Base-by-base conservation (phyloP, 2,888 invertebrate species). In the Gari tellinella region DNA sequence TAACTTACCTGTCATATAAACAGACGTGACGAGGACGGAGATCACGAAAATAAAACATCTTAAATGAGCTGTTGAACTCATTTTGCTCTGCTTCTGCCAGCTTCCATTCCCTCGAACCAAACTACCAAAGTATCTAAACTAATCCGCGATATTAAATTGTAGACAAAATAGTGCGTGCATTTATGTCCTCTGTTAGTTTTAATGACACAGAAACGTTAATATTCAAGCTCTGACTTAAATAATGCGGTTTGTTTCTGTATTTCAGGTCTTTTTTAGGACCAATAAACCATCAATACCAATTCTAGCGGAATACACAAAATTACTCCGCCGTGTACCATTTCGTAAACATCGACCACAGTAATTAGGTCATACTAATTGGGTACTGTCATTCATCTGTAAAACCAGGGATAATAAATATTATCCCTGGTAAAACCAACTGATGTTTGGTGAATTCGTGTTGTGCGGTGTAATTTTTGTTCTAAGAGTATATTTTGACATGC, bases 51-150 rank as follows among this genome's bases (percentile, higher is more conserved):
- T 21, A 21, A 19, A 10, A n/a, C 48, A n/a, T 40, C 37, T 25
- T 38, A 61, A 51, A 19, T 51, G 19, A 23, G 25, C 19, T 41
- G 25, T 17, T 41, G 15, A 37, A 61, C 26, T 51, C 15, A 40
- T 49, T 40, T 40, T 14, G 40, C 38, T 49, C 38, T 49, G 14
- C 61, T 51, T 61, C 43, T 57, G 49, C 61, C 61, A 61, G 49
- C 61, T 51, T 61, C 61, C 61, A 61, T 61, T 15, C 49, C 51
- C 37, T 40, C 40, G 23, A 49, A 49, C 61, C 61, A 40, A 61
- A 41, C 26, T 7, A 61, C 49, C 14, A n/a, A 48, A 12, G 48
- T 12, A 48, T 17, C 12, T 4, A n/a, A 17, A 17, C 4, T 12
- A 19, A 5, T 12, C 19, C 12, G 48, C 17, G 48, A 17, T 19